These are phyloP conservation scores for Pharmacophagus antenor DNA, from an alignment of 2,888 invertebrate genomes.

Conservation along the genomic window DNA sequence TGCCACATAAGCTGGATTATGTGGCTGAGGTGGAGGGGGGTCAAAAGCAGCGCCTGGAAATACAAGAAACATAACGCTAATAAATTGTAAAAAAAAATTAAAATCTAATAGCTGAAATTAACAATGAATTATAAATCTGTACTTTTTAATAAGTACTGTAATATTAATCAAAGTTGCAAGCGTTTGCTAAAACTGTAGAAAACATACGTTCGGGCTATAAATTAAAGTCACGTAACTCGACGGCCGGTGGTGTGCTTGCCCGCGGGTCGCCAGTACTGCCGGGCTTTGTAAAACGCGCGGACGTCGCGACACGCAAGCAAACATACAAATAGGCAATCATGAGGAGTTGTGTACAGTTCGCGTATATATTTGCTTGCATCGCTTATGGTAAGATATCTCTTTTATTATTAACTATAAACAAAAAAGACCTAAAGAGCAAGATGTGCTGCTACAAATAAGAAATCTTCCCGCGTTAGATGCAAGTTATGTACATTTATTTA, in stretches of 20 bases:
- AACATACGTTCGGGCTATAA: slow-evolving; percentile 39
- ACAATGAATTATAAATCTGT: background rate
- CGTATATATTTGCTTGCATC: slow-evolving; percentile 58
- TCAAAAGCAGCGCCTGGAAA: no score
- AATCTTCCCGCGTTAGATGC: no score
- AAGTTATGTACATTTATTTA: no score
- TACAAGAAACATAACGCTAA: no score
- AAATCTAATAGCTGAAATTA: no score
- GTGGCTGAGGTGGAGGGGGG: no score
- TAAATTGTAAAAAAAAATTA: background rate
- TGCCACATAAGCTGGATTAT: no score
- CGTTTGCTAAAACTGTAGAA: slow-evolving; percentile 28
- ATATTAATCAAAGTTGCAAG: background rate
- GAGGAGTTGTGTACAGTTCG: slow-evolving; percentile 62
- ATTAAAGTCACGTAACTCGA: no score
- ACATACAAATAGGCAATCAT: slow-evolving; percentile 48
- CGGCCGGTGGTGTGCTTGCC: slow-evolving; percentile 45
- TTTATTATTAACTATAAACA: background rate
- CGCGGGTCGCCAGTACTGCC: slow-evolving; percentile 62
- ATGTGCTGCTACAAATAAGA: no score
- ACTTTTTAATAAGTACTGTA: background rate
- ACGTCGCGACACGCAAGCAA: slow-evolving; percentile 52
- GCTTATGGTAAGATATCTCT: slow-evolving; percentile 59
- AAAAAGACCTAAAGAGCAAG: background rate
- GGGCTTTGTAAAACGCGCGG: slow-evolving; percentile 59